Percentiles rank a stretch among this genome's conserved stretches.
Evolutionary conservation across 2,113 vertebrate species (phyloP).

Genomic region (Spizaetus ornatus): DNA sequence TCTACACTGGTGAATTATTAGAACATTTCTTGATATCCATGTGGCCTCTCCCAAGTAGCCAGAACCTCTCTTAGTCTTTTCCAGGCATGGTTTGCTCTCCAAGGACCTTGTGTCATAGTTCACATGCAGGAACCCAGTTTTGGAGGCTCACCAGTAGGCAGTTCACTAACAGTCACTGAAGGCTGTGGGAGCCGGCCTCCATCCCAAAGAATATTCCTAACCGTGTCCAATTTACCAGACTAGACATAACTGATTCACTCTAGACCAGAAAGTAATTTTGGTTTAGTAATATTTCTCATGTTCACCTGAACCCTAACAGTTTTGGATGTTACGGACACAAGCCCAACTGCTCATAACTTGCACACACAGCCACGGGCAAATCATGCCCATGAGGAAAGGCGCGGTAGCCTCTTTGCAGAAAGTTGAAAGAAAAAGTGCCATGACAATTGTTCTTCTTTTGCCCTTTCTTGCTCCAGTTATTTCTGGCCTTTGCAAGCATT

Average conservation of each 20-base stretch:
- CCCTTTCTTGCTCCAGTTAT: neutral
- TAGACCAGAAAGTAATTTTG: neutral
- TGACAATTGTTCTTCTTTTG: neutral
- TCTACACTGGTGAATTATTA: neutral
- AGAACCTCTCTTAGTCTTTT: neutral
- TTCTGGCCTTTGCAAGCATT: neutral
- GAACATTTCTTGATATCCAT: neutral
- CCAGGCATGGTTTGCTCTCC: neutral
- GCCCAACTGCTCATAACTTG: neutral
- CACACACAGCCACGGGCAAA: neutral
- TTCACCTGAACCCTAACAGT: neutral
- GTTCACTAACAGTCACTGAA: neutral
- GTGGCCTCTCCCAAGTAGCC: neutral
- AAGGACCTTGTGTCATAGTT: neutral
- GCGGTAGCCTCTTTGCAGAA: fast-evolving
- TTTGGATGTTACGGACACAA: neutral
- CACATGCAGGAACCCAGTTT: neutral
- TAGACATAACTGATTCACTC: neutral
- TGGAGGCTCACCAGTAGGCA: neutral
- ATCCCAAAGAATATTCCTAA: neutral
- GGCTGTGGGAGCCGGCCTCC: neutral
- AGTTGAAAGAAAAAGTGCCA: neutral
- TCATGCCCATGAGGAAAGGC: neutral
- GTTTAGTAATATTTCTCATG: neutral
- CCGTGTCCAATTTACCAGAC: neutral